These are phyloP conservation scores for Druon quercuslanigerum DNA, from an alignment of 1,140 invertebrate genomes.

Conservation along the genomic window DNA sequence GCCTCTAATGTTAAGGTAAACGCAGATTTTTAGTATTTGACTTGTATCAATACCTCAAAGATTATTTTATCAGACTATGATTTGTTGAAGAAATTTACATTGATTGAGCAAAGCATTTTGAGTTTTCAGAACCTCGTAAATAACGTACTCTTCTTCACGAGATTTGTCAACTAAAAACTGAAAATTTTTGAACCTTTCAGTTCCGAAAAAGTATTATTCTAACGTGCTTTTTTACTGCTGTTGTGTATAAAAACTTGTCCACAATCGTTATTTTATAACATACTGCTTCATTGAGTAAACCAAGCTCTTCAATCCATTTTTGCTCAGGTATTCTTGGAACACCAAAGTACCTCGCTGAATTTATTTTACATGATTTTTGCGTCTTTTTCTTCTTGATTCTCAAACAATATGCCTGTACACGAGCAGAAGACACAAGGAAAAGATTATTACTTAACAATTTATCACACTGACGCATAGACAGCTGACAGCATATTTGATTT, in stretches of 20 bases:
- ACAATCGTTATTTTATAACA: constrained; percentile 26
- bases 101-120: neutral
- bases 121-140: constrained; percentile 3
- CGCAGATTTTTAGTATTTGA: neutral
- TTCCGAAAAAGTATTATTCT: constrained; percentile 23
- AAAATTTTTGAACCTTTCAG: neutral
- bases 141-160: neutral
- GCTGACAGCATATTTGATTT: constrained; percentile 16
- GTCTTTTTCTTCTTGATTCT: neutral
- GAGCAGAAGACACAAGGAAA: neutral
- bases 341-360: constrained; percentile 20
- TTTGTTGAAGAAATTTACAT: neutral
- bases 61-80: neutral
- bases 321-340: neutral
- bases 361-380: constrained; percentile 13
- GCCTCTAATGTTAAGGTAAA: neutral
- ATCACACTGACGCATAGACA: constrained; percentile 15
- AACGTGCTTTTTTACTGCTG: neutral
- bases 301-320: neutral
- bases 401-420: neutral
- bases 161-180: constrained; percentile 32
- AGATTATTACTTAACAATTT: constrained; percentile 1
- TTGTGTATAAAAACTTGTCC: constrained; percentile 8
- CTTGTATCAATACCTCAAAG: neutral
- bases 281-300: neutral